Percentiles rank a stretch among this genome's conserved stretches.
Evolutionary conservation across 2,113 vertebrate genomes (phyloP).

Genomic region (Steatornis caripensis): DNA sequence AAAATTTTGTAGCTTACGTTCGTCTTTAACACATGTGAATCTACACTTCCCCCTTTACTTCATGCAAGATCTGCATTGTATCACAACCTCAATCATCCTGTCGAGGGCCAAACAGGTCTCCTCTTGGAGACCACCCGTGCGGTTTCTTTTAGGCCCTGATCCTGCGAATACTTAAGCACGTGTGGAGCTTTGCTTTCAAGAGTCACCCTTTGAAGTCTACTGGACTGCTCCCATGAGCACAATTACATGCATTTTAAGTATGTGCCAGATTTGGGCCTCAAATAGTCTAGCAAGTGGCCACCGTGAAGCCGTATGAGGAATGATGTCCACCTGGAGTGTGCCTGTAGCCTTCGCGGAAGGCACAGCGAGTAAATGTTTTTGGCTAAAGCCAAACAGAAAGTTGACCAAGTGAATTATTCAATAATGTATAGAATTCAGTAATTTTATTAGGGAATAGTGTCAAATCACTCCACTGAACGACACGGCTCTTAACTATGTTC

Average conservation of each 20-base stretch:
- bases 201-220: slow-evolving; percentile 9
- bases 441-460: not conserved
- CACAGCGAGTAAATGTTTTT: not conserved
- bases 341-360: not conserved
- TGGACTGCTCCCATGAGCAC: not conserved
- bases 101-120: not conserved
- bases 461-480: not conserved
- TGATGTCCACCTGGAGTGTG: not conserved
- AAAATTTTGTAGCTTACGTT: not conserved
- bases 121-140: not conserved
- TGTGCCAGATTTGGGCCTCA: not conserved
- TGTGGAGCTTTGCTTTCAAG: slow-evolving; percentile 2
- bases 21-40: not conserved
- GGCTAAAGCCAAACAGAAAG: not conserved
- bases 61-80: not conserved
- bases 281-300: not conserved
- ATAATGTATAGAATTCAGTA: not conserved
- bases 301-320: not conserved
- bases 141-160: not conserved
- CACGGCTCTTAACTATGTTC: not conserved
- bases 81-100: not conserved
- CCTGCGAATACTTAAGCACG: slow-evolving; percentile 3
- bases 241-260: not conserved
- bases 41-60: not conserved
- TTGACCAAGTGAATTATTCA: not conserved